Evolutionary conservation across 92 coral and sea anemone genomes (phyloP).

Genomic region (Paragorgia papillata): DNA sequence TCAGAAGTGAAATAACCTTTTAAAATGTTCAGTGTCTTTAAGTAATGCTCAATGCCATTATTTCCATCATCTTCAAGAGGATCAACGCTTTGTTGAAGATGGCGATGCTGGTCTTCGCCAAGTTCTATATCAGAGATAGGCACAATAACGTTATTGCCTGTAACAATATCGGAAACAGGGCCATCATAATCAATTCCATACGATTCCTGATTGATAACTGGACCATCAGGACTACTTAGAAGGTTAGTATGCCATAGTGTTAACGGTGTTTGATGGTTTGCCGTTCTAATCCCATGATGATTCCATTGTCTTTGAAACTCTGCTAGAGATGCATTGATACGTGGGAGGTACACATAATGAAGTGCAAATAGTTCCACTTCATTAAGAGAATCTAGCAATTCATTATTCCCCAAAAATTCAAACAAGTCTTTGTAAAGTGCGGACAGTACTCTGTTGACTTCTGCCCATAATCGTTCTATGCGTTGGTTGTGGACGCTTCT

Average conservation of each 20-base stretch:
- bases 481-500: slow-evolving; percentile 43
- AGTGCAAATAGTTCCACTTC: slow-evolving; percentile 49
- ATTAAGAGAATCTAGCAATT: no score
- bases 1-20: slow-evolving; percentile 1
- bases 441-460: slow-evolving; percentile 40
- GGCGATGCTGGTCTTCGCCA: slow-evolving; percentile 15
- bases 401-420: slow-evolving; percentile 46
- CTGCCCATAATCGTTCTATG: no score
- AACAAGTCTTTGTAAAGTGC: slow-evolving; percentile 48
- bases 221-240: slow-evolving; percentile 9
- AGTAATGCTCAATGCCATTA: slow-evolving; percentile 28
- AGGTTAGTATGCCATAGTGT: slow-evolving; percentile 38
- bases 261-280: no score
- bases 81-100: slow-evolving; percentile 46
- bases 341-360: slow-evolving; percentile 44
- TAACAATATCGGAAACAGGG: slow-evolving; percentile 39
- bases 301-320: slow-evolving; percentile 69
- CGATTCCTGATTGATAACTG: slow-evolving; percentile 22
- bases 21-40: slow-evolving; percentile 13
- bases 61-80: slow-evolving; percentile 40
- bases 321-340: slow-evolving; percentile 29
- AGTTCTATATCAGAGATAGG: slow-evolving; percentile 25
- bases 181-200: slow-evolving; percentile 46
- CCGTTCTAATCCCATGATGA: slow-evolving; percentile 62
- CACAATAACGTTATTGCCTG: slow-evolving; percentile 39